phyloP scores from a whole-genome alignment of 2,888 invertebrate species.

The Mylabris sibirica region DNA sequence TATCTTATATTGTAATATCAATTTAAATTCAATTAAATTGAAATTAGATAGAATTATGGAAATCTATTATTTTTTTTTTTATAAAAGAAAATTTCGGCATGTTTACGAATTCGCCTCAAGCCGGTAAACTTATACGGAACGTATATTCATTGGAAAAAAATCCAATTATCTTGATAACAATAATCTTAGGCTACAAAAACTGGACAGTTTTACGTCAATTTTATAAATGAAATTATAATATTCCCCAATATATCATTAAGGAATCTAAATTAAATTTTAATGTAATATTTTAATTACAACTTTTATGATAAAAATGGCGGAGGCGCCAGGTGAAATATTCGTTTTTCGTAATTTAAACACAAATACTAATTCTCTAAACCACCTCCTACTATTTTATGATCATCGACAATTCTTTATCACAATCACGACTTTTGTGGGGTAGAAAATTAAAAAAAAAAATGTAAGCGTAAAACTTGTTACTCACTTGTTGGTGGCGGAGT shows the following conservation, averaged over 20 bases:
- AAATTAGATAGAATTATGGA: background rate
- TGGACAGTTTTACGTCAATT: no score
- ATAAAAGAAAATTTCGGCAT: background rate
- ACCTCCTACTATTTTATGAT: background rate
- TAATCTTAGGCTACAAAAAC: no score
- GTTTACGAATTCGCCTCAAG: no score
- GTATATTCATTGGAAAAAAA: no score
- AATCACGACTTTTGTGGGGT: background rate
- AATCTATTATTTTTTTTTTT: background rate
- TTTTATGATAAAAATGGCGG: slow-evolving; percentile 23
- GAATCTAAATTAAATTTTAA: background rate
- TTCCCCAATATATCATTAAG: background rate
- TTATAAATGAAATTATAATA: background rate
- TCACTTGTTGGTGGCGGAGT: slow-evolving; percentile 27
- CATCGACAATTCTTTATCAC: no score
- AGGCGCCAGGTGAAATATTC: slow-evolving; percentile 22
- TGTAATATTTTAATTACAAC: background rate
- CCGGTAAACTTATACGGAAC: no score
- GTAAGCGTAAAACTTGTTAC: background rate
- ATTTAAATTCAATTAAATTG: background rate
- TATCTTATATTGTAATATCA: background rate
- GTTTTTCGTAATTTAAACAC: background rate
- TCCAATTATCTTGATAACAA: no score
- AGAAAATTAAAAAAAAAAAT: background rate
- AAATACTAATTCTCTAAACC: background rate